Evolutionary conservation across 2,797 vertebrate species (phyloP), one percentile per base, ranked within the genome.

Genomic region (Bovichtus variegatus): DNA sequence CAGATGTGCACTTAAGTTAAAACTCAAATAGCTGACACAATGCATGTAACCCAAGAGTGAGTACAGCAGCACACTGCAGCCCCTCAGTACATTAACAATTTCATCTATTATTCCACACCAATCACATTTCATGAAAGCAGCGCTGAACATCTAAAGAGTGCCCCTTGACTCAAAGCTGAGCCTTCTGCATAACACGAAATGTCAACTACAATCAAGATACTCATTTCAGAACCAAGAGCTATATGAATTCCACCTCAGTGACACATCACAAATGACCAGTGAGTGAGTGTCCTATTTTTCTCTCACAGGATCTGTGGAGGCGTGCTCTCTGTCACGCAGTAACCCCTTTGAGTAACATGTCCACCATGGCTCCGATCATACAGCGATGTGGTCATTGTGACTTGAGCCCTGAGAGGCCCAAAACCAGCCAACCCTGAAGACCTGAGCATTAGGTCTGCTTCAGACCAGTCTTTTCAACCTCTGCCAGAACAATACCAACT

Each of bases 391-490:
- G 84, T 87, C 89, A 84, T 91, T 93, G 90, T 92, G 87, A 71
- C 77, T 73, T 31, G 69, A 80, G 80, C 71, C 83, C 88, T 38
- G 40, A 87, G 89, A 91, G 83, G 85, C 80, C 90, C 82, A 62
- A 78, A 90, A 89, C 57, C 91, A 90, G 85, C 85, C 91, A 88
- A 87, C 91, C 92, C 82, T 84, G 84, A 90, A 91, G 87, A 90
- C 77, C 86, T 43, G 15, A 72, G 85, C 81, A 90, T 92, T 89
- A 89, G 85, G 82, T 83, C 85, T 36, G 75, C 82, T 83, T 89
- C 87, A 86, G 62, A 80, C 71, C 80, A 76, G 76, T 73, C 87
- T 86, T 92, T 92, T 92, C 78, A 92, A 80, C 81, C 64, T 84
- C 65, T 54, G 78, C 82, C 73, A 85, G 80, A 73, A 83, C 80